Conservation (phyloP, 2,888 invertebrate species). For the Amphipoea lucens region DNA sequence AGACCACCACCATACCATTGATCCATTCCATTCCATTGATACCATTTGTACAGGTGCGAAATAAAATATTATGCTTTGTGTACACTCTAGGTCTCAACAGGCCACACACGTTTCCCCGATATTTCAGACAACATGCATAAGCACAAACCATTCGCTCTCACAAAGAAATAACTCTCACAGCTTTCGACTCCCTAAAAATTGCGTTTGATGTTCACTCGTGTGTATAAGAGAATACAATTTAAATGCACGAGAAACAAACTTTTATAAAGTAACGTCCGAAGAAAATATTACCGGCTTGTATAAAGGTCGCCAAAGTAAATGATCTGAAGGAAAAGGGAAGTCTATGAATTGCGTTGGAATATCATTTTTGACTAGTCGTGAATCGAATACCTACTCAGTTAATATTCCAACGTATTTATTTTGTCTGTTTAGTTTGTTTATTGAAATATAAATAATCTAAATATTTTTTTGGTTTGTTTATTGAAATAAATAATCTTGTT, state of each 20-base stretch:
- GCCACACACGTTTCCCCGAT: constrained; percentile 29
- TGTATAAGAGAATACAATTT: constrained; percentile 62
- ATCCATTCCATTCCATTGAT: too few relatives aligned
- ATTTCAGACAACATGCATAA: constrained; percentile 21
- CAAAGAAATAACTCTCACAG: constrained; percentile 32
- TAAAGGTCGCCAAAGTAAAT: constrained; percentile 25
- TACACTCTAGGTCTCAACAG: background rate
- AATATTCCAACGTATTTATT: too few relatives aligned
- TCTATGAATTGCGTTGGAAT: constrained; percentile 5
- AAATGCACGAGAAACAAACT: constrained; percentile 55
- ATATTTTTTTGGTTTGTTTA: background rate
- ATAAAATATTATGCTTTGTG: constrained; percentile 8
- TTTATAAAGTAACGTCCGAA: constrained; percentile 26
- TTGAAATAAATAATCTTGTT: background rate
- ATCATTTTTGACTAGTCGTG: constrained; percentile 7
- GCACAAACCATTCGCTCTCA: constrained; percentile 23
- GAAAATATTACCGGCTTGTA: constrained; percentile 28
- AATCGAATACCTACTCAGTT: too few relatives aligned
- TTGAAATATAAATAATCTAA: background rate
- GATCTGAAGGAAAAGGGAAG: constrained; percentile 18
- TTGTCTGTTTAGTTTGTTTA: constrained; percentile 4
- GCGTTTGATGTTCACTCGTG: constrained; percentile 42
- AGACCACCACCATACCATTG: background rate
- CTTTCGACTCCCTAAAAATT: constrained; percentile 19
- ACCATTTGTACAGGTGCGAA: background rate